A percentile compares a stretch with the other conserved stretches of the same genome.
These are phyloP conservation scores for Paratilapia polleni DNA, from an alignment of 2,113 vertebrate genomes.

Conservation along the genomic window DNA sequence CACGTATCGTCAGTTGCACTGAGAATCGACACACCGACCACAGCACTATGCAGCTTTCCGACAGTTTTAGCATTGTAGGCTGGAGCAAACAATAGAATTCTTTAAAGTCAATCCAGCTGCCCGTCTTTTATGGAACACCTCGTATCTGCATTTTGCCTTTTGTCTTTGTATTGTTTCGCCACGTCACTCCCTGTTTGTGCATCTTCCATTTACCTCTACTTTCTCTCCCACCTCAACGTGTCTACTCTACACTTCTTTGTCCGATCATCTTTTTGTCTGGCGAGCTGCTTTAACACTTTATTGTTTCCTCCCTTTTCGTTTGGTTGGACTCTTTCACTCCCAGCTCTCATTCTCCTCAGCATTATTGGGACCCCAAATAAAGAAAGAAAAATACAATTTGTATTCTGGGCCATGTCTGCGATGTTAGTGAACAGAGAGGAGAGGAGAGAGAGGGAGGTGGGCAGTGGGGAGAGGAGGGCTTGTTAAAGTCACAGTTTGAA, in stretches of 20 bases:
- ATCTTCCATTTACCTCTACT: conserved; percentile 6
- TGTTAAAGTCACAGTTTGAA: conserved; percentile 65
- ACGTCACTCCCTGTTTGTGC: not conserved
- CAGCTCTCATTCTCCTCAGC: conserved; percentile 26
- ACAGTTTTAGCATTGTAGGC: not conserved
- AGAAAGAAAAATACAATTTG: conserved; percentile 66
- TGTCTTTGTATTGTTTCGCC: not conserved
- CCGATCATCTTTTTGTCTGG: conserved; percentile 17
- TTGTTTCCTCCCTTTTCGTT: conserved; percentile 33
- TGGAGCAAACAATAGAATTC: not conserved
- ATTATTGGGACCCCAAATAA: conserved; percentile 52
- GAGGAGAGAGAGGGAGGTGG: not conserved
- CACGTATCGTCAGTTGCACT: too few species aligned
- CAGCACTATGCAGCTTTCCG: not conserved
- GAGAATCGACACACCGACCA: not conserved
- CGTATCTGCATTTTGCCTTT: not conserved
- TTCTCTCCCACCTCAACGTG: not conserved
- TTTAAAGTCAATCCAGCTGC: not conserved
- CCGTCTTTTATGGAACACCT: not conserved
- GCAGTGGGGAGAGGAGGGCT: not conserved
- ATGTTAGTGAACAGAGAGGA: not conserved
- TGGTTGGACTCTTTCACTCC: conserved; percentile 20
- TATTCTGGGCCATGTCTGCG: conserved; percentile 61
- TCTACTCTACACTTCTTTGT: conserved; percentile 8
- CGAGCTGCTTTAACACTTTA: conserved; percentile 20